phyloP scores from a whole-genome alignment of 2,888 invertebrate genomes.

The Stenodera caucasica region DNA sequence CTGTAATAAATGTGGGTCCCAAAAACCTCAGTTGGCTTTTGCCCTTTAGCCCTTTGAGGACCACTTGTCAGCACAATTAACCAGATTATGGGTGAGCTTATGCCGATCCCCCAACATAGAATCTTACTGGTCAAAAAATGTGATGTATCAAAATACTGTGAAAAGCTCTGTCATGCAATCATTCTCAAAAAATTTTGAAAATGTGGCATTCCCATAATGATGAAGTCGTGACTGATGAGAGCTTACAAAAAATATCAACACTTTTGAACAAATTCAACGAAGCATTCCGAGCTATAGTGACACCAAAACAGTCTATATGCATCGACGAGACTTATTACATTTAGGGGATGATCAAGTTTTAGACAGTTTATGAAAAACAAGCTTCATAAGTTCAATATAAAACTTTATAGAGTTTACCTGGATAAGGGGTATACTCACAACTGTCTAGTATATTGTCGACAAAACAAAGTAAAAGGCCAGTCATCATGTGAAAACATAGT shows the following conservation, averaged over 20 bases:
- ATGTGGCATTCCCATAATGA: conserved; percentile 28
- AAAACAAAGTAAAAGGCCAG: background rate
- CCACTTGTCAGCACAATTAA: too few species aligned
- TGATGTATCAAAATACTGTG: too few species aligned
- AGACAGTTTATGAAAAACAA: conserved; percentile 26
- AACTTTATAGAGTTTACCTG: conserved; percentile 18
- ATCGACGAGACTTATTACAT: conserved; percentile 38
- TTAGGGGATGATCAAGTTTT: conserved; percentile 37
- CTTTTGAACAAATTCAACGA: conserved; percentile 23
- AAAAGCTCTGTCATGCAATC: conserved; percentile 4
- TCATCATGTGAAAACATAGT: conserved; percentile 24
- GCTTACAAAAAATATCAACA: conserved; percentile 24
- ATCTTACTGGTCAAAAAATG: too few species aligned
- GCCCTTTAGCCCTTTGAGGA: too few species aligned
- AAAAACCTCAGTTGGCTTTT: too few species aligned
- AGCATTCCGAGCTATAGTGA: conserved; percentile 29
- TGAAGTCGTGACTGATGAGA: conserved; percentile 9
- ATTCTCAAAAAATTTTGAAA: conserved; percentile 15
- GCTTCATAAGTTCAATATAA: conserved; percentile 38
- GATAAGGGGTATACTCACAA: conserved; percentile 18
- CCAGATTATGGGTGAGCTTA: conserved; percentile 33
- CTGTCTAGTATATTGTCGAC: conserved; percentile 14
- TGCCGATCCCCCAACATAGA: conserved; percentile 20
- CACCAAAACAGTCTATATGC: conserved; percentile 31
- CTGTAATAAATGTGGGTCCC: too few species aligned